Percentiles rank a stretch among this genome's conserved stretches.
Evolutionary conservation across 2,113 vertebrate genomes (phyloP).

Genomic region (Tetrao urogallus): DNA sequence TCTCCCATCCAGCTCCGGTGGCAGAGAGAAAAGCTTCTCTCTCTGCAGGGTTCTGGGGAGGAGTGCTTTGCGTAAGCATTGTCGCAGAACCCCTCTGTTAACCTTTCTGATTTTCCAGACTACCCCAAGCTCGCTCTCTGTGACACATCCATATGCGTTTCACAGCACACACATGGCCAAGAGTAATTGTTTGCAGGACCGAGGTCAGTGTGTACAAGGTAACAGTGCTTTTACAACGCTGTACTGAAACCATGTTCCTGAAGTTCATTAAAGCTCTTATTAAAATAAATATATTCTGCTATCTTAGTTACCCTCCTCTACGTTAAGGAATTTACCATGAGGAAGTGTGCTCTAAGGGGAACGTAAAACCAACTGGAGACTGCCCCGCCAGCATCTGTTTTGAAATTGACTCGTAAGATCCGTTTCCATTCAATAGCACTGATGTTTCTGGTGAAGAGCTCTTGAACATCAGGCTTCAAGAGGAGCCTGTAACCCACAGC

Average conservation of each 20-base stretch:
- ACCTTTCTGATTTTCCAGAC: neutral
- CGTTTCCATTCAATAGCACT: neutral
- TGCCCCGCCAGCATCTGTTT: neutral
- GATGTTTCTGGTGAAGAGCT: conserved; percentile 46
- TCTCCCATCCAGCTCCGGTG: neutral
- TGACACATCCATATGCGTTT: fast-evolving
- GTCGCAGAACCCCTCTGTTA: neutral
- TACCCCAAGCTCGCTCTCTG: neutral
- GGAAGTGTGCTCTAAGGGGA: neutral
- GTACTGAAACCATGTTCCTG: neutral
- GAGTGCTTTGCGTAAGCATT: neutral
- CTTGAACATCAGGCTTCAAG: conserved; percentile 33
- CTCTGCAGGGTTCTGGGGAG: neutral
- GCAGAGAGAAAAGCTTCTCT: neutral
- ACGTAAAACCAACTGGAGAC: neutral
- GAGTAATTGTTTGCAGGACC: neutral
- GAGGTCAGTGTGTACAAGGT: neutral
- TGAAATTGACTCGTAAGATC: neutral
- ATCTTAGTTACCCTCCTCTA: neutral
- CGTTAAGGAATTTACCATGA: neutral
- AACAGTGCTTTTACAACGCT: neutral
- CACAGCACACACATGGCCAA: neutral
- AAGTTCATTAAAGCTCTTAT: conserved; percentile 2
- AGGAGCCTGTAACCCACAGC: neutral
- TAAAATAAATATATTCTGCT: neutral